Evolutionary conservation across 1,140 invertebrate species (phyloP), one percentile per base, ranked within the genome.

Genomic region (Drosophila dunni): DNA sequence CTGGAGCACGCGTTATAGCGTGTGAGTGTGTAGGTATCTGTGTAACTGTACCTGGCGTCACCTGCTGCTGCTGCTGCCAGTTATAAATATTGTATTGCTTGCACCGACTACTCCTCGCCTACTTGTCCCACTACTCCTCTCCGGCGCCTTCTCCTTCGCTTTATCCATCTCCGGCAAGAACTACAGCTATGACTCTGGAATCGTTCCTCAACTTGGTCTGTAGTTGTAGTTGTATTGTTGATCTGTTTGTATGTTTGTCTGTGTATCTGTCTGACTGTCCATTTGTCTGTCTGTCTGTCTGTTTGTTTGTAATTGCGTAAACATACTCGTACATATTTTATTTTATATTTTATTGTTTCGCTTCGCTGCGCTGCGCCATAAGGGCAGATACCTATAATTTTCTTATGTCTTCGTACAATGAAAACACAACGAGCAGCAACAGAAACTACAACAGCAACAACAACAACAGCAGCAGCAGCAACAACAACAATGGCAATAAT

Each of bases 321-420:
- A 79, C 69, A 84, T 86, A 88, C 78, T 88, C 81, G 84, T 88
- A 88, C 84, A 88, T 88, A 88, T 88, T 88, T 88, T 88, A 88
- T 88, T 89, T 88, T 91, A 81, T 88, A 89, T 91, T 91, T 91
- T 91, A 88, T 91, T 91, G 89, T 91, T 91, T 88, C 88, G 88
- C 88, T 91, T 82, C 88, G 88, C 84, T 91, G 88, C 88, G 77
- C 84, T 76, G 71, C 83, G 88, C 88, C 89, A 91, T 83, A 91
- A 91, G 88, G 88, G 88, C 88, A 91, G 81, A 91, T 91, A 91
- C 88, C 88, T 91, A 91, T 91, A 91, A 91, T 91, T 91, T 91
- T 91, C 88, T 89, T 91, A 77, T 88, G 84, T 88, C 84, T 88
- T 89, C 75, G 73, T 88, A 88, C 84, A 89, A 83, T 88, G 84